These are phyloP conservation scores for Drosophila orena DNA, from an alignment of 1,140 invertebrate genomes.

Conservation along the genomic window DNA sequence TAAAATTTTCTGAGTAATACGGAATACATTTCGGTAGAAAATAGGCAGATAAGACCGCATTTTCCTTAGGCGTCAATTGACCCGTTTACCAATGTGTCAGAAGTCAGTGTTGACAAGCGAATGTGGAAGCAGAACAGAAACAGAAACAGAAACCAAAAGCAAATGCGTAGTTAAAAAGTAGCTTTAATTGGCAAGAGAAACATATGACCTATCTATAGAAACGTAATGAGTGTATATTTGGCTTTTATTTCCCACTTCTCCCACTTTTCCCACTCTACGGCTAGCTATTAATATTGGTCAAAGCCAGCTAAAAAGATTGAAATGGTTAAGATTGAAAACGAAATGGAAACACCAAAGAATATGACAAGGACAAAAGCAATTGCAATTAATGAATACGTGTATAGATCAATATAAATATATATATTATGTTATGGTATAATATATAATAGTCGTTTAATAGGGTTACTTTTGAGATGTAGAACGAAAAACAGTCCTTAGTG, in stretches of 20 bases:
- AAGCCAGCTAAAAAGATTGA: constrained; percentile 16
- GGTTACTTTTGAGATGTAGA: constrained; percentile 13
- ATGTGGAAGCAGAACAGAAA: background rate
- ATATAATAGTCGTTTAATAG: constrained; percentile 27
- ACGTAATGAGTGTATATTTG: constrained; percentile 13
- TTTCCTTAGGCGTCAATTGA: background rate
- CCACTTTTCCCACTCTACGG: constrained; percentile 1
- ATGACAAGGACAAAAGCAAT: constrained; percentile 40
- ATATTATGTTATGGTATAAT: constrained; percentile 17
- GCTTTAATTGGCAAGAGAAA: background rate
- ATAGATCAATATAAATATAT: constrained; percentile 28
- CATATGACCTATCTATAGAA: constrained; percentile 10
- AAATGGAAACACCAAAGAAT: constrained; percentile 72
- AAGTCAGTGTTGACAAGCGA: constrained; percentile 1
- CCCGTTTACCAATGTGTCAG: background rate
- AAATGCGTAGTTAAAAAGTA: constrained; percentile 48
- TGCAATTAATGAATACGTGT: constrained; percentile 24
- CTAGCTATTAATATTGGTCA: constrained; percentile 45
- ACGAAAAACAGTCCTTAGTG: constrained; percentile 9
- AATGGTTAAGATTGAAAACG: constrained; percentile 69
- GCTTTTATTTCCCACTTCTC: background rate
- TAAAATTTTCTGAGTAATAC: no score
- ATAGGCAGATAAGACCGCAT: constrained; percentile 11
- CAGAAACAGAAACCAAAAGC: constrained; percentile 29
- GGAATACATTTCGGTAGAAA: constrained; percentile 31